Percentiles rank a stretch among this genome's conserved stretches.
These are phyloP conservation scores for Ephestia elutella DNA, from an alignment of 1,140 invertebrate species.

Conservation along the genomic window DNA sequence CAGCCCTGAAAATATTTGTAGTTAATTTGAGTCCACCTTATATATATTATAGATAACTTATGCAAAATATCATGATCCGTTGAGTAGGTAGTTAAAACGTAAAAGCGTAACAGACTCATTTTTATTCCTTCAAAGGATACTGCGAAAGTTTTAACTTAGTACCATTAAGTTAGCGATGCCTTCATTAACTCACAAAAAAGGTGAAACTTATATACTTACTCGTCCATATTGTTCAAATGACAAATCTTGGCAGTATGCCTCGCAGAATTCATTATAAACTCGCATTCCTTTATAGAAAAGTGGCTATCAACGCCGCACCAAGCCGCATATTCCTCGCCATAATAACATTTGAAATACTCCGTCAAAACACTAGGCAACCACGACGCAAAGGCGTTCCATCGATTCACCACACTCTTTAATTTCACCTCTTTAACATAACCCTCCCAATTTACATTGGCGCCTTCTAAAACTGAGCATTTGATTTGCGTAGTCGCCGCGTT, in stretches of 20 bases:
- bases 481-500: constrained; percentile 81
- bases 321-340: constrained; percentile 77
- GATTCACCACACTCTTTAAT: constrained; percentile 78
- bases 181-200: too few relatives aligned
- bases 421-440: constrained; percentile 81
- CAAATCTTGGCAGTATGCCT: constrained; percentile 76
- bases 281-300: constrained; percentile 70
- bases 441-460: constrained; percentile 80
- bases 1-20: too few relatives aligned
- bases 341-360: constrained; percentile 79
- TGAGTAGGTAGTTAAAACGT: too few relatives aligned
- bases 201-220: constrained; percentile 52
- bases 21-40: too few relatives aligned
- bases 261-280: constrained; percentile 71
- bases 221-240: constrained; percentile 81
- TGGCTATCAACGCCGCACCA: constrained; percentile 71
- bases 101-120: too few relatives aligned
- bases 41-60: too few relatives aligned
- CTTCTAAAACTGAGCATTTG: constrained; percentile 80
- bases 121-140: too few relatives aligned
- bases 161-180: too few relatives aligned
- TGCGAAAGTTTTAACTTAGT: too few relatives aligned
- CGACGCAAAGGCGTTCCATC: constrained; percentile 74
- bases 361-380: constrained; percentile 77
- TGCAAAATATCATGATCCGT: too few relatives aligned